Conservation (phyloP, 2,797 vertebrate species). For the Epinephelus coioides region DNA sequence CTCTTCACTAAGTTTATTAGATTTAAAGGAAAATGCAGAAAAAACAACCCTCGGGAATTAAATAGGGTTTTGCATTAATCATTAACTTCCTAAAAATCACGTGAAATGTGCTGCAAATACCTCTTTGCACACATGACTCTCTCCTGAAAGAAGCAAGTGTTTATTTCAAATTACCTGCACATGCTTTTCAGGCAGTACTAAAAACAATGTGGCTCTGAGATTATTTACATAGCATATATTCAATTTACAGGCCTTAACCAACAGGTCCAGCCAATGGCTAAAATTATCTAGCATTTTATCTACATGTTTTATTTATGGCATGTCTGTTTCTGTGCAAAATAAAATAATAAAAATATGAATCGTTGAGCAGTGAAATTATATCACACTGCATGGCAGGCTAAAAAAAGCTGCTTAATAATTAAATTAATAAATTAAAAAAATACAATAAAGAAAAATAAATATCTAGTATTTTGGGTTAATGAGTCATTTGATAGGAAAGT, state of each 20-base stretch:
- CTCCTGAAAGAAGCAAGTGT: slow-evolving; percentile 44
- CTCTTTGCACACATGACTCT: slow-evolving; percentile 34
- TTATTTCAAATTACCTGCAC: slow-evolving; percentile 58
- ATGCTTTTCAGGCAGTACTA: slow-evolving; percentile 42
- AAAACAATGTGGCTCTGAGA: slow-evolving; percentile 40
- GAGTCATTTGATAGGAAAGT: slow-evolving; percentile 12
- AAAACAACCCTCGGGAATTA: slow-evolving; percentile 40
- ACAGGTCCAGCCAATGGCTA: neutral
- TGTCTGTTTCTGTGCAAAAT: neutral
- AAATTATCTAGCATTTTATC: neutral
- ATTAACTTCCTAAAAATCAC: slow-evolving; percentile 60
- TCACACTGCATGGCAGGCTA: neutral
- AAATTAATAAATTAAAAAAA: slow-evolving; percentile 8
- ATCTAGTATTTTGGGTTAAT: slow-evolving; percentile 1
- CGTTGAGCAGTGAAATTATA: slow-evolving; percentile 2
- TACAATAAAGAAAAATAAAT: slow-evolving; percentile 37
- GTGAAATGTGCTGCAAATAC: slow-evolving; percentile 45
- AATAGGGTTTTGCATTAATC: slow-evolving; percentile 58
- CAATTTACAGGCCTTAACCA: slow-evolving; percentile 23
- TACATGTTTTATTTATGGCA: neutral
- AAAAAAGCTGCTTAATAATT: neutral
- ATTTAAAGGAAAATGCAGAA: slow-evolving; percentile 68
- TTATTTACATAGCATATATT: slow-evolving; percentile 18
- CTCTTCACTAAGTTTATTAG: slow-evolving; percentile 72
- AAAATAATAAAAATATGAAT: slow-evolving; percentile 16